Conservation (phyloP, 2,888 invertebrate genomes). For the Zygaena filipendulae region DNA sequence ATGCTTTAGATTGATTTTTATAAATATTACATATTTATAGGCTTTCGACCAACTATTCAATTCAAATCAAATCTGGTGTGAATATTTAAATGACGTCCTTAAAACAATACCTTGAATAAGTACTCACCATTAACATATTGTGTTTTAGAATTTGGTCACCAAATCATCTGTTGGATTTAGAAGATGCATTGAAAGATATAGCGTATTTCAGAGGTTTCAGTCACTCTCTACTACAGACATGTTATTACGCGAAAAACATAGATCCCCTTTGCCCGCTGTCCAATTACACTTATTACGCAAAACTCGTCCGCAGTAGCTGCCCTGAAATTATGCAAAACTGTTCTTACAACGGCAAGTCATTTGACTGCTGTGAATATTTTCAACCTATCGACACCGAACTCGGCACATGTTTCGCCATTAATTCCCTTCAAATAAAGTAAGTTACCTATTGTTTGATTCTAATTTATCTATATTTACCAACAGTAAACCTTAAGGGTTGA, state of each 20-base stretch:
- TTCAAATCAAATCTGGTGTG: too few relatives aligned
- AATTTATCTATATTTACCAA: neutral
- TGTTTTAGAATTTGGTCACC: slow-evolving; percentile 71
- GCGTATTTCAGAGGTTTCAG: slow-evolving; percentile 74
- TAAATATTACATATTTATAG: too few relatives aligned
- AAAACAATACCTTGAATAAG: too few relatives aligned
- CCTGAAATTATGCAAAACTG: slow-evolving; percentile 57
- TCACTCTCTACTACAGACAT: slow-evolving; percentile 73
- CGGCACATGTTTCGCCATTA: slow-evolving; percentile 71
- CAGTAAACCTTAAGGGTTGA: neutral
- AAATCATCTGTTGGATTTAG: slow-evolving; percentile 74
- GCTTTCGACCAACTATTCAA: too few relatives aligned
- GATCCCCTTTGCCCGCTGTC: slow-evolving; percentile 66
- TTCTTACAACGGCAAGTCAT: slow-evolving; percentile 53
- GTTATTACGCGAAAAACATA: slow-evolving; percentile 51
- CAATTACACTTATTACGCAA: slow-evolving; percentile 71
- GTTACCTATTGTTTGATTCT: slow-evolving; percentile 20
- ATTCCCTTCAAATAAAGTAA: slow-evolving; percentile 69
- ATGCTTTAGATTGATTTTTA: too few relatives aligned
- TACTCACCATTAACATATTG: too few relatives aligned
- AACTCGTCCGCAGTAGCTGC: slow-evolving; percentile 64
- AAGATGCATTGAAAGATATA: slow-evolving; percentile 76
- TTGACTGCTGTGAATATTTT: slow-evolving; percentile 74
- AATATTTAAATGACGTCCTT: too few relatives aligned
- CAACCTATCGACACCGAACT: slow-evolving; percentile 66